A percentile compares a stretch with the other conserved stretches of the same genome.
phyloP scores from a whole-genome alignment of 2,797 vertebrate species.

The Propithecus deckenii region DNA sequence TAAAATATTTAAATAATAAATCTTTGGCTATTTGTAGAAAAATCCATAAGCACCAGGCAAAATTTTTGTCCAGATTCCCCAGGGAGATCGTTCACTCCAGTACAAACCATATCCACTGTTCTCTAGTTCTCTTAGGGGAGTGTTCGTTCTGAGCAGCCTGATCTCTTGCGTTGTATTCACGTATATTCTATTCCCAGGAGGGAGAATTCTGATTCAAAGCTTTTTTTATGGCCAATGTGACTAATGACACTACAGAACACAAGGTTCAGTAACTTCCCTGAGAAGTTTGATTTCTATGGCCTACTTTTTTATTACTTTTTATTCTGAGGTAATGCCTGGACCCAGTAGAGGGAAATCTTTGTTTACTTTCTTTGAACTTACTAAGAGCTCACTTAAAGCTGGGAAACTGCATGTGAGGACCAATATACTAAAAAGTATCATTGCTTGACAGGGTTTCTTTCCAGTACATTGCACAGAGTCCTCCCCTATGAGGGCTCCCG shows the following conservation, averaged over 20 bases:
- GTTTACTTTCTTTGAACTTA: slow-evolving; percentile 56
- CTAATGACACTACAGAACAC: background rate
- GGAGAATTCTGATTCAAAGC: background rate
- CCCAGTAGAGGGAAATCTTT: slow-evolving; percentile 23
- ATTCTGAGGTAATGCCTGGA: slow-evolving; percentile 53
- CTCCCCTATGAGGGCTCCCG: background rate
- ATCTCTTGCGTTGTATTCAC: background rate
- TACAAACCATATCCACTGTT: background rate
- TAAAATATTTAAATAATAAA: slow-evolving; percentile 1
- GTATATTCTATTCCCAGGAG: background rate
- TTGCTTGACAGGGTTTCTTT: background rate
- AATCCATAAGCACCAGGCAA: background rate
- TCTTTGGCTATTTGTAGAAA: background rate
- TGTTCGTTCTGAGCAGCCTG: background rate
- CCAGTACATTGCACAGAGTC: background rate
- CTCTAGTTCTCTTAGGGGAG: background rate
- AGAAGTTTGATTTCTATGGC: slow-evolving; percentile 20
- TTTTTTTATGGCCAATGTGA: background rate
- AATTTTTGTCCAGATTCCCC: background rate
- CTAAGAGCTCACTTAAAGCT: slow-evolving; percentile 38
- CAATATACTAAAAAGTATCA: slow-evolving; percentile 24
- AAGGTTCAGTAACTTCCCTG: background rate
- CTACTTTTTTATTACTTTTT: background rate
- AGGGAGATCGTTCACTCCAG: background rate
- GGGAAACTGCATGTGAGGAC: background rate